Percentiles rank a stretch among this genome's conserved stretches.
Conservation (phyloP, 1,140 invertebrate species). For the Listronotus bonariensis region DNA sequence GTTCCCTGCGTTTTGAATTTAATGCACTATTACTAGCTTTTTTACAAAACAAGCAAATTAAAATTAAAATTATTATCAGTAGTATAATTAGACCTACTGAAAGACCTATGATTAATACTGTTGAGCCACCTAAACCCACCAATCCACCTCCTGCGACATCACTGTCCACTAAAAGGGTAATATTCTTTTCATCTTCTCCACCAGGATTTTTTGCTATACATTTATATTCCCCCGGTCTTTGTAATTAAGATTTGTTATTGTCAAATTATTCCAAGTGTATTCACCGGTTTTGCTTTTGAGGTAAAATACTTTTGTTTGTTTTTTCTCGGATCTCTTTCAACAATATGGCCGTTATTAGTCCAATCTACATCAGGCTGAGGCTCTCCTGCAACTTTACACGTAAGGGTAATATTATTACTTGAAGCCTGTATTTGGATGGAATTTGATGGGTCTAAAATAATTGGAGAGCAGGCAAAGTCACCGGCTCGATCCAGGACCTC, state of each 20-base stretch:
- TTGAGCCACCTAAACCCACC: slow-evolving; percentile 54
- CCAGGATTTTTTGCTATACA: slow-evolving; percentile 85
- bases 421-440: slow-evolving; percentile 62
- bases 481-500: slow-evolving; percentile 72
- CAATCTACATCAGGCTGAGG: slow-evolving; percentile 76
- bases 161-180: slow-evolving; percentile 36
- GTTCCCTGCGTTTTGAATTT: slow-evolving; percentile 60
- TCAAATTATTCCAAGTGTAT: slow-evolving; percentile 76
- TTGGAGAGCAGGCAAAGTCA: slow-evolving; percentile 82
- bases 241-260: slow-evolving; percentile 69
- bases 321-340: slow-evolving; percentile 63
- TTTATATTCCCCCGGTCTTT: slow-evolving; percentile 87
- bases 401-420: slow-evolving; percentile 73
- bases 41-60: slow-evolving; percentile 70
- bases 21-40: slow-evolving; percentile 53
- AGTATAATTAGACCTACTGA: slow-evolving; percentile 61
- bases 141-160: slow-evolving; percentile 42
- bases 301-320: slow-evolving; percentile 60
- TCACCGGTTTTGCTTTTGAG: slow-evolving; percentile 55
- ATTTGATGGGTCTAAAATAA: slow-evolving; percentile 64
- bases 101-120: slow-evolving; percentile 56
- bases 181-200: slow-evolving; percentile 53
- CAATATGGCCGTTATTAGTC: slow-evolving; percentile 70
- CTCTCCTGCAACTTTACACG: slow-evolving; percentile 76
- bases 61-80: slow-evolving; percentile 64